Conservation (phyloP, 2,888 invertebrate species). For the Cheilosia scutellata region DNA sequence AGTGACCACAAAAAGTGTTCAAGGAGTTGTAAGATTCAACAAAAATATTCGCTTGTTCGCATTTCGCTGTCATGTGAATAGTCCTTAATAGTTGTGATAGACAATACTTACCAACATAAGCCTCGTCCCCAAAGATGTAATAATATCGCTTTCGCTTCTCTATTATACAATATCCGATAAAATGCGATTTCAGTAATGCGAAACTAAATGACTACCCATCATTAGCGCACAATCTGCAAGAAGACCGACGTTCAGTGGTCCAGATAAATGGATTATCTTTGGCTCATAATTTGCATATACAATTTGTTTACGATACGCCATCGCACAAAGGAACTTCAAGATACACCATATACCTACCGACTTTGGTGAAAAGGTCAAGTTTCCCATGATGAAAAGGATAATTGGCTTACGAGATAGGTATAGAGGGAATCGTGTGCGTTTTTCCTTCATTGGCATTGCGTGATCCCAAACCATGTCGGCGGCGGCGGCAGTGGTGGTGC, state of each 20-base stretch:
- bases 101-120: not conserved
- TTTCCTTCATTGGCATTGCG: constrained; percentile 59
- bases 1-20: too few species aligned
- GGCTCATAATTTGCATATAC: constrained; percentile 74
- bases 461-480: constrained; percentile 41
- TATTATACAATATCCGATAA: constrained; percentile 15
- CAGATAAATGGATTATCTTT: constrained; percentile 74
- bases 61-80: too few species aligned
- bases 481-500: too few species aligned
- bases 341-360: constrained; percentile 10
- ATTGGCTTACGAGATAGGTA: constrained; percentile 59
- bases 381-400: constrained; percentile 76
- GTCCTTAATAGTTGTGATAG: too few species aligned
- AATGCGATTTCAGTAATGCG: constrained; percentile 64
- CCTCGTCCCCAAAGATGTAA: not conserved
- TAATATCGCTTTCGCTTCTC: not conserved
- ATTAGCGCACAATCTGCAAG: constrained; percentile 51
- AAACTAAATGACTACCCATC: constrained; percentile 55
- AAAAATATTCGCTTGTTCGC: too few species aligned
- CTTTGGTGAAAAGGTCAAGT: constrained; percentile 66
- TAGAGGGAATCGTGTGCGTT: constrained; percentile 50
- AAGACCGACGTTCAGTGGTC: constrained; percentile 65
- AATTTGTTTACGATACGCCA: constrained; percentile 62
- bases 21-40: too few species aligned
- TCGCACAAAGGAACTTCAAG: constrained; percentile 37